Evolutionary conservation across 1,140 invertebrate species (phyloP).

Genomic region (Drosophila murphyi): DNA sequence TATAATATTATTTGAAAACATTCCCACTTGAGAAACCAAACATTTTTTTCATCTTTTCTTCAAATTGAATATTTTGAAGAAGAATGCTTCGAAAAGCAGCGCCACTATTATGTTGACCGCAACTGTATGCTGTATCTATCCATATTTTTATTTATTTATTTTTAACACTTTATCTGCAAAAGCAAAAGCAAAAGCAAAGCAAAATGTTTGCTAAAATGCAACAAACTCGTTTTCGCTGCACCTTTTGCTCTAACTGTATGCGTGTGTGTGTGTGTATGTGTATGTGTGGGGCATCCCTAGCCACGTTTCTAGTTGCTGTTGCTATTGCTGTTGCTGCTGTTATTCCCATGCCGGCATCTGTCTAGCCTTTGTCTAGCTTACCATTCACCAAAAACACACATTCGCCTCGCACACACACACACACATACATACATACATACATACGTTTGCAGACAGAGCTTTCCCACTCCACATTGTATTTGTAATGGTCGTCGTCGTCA

Average conservation of each 20-base stretch:
- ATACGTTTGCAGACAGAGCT: conserved; percentile 2
- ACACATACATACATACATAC: conserved; percentile 6
- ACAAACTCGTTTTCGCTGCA: neutral
- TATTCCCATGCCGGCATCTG: conserved; percentile 34
- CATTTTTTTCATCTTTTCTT: no score
- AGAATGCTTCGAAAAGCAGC: no score
- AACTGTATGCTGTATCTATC: no score
- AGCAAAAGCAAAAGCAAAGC: no score
- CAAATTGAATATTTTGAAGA: no score
- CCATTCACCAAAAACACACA: conserved; percentile 27
- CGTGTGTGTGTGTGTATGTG: neutral
- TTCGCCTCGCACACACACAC: conserved; percentile 14
- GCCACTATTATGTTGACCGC: no score
- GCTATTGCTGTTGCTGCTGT: neutral
- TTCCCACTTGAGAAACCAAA: no score
- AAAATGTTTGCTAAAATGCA: neutral
- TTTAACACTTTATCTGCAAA: neutral
- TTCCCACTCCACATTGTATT: conserved; percentile 20
- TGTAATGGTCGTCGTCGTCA: conserved; percentile 60
- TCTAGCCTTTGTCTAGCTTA: conserved; percentile 74
- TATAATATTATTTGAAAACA: no score
- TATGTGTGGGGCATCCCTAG: neutral
- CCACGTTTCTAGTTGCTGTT: conserved; percentile 3
- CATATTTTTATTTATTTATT: no score
- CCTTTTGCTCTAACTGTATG: conserved; percentile 1